phyloP scores from a whole-genome alignment of 1,140 invertebrate genomes.

The Megathymus violae region DNA sequence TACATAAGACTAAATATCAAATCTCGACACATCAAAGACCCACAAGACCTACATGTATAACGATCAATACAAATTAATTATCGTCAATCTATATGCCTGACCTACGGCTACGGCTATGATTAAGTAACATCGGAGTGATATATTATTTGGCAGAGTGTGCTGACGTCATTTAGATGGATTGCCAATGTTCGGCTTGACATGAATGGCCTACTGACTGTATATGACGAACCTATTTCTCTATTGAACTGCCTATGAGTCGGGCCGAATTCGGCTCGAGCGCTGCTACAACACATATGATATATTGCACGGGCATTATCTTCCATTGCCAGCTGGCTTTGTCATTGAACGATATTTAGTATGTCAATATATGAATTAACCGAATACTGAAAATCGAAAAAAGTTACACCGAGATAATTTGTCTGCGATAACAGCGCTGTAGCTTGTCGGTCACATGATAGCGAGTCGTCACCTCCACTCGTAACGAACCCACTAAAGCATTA shows the following conservation, averaged over 20 bases:
- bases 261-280: conserved; percentile 15
- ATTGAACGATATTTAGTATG: background rate
- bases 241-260: conserved; percentile 10
- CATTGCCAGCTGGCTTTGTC: background rate
- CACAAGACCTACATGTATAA: too few relatives aligned
- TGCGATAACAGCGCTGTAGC: too few relatives aligned
- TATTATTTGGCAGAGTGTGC: conserved; percentile 2
- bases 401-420: too few relatives aligned
- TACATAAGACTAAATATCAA: too few relatives aligned
- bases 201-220: conserved; percentile 20
- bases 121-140: background rate
- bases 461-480: too few relatives aligned
- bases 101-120: too few relatives aligned
- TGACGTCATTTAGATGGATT: conserved; percentile 28
- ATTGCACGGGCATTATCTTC: background rate
- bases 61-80: too few relatives aligned
- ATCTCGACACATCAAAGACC: too few relatives aligned
- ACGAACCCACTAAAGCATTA: too few relatives aligned
- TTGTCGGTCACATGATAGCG: too few relatives aligned
- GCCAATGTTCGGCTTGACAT: conserved; percentile 15
- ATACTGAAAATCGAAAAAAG: background rate
- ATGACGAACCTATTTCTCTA: conserved; percentile 26
- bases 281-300: background rate
- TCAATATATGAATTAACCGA: background rate
- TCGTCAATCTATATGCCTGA: conserved; percentile 4